These are phyloP conservation scores for Folsomia candida DNA, from an alignment of 2,888 invertebrate genomes.

Conservation along the genomic window DNA sequence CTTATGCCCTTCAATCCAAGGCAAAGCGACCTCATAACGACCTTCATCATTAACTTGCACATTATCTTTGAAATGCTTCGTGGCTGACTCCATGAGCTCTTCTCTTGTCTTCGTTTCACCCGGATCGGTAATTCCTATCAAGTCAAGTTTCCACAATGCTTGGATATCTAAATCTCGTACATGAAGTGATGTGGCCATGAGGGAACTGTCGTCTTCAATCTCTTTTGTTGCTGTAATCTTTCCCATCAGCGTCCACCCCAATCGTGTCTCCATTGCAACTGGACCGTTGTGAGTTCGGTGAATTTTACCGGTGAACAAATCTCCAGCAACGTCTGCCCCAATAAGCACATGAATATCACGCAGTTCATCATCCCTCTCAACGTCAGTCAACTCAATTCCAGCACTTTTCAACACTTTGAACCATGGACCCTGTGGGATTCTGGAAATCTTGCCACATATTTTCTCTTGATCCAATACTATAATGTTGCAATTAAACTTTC, in stretches of 20 bases:
- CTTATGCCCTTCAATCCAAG: conserved; percentile 51
- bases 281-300: not conserved
- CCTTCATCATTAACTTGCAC: conserved; percentile 48
- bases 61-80: conserved; percentile 40
- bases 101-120: conserved; percentile 25
- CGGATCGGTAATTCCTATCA: conserved; percentile 27
- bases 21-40: conserved; percentile 52
- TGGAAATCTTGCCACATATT: conserved; percentile 7
- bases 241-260: conserved; percentile 32
- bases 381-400: not conserved
- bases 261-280: conserved; percentile 15
- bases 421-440: not conserved
- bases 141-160: conserved; percentile 29
- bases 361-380: not conserved
- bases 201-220: not conserved
- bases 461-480: not conserved
- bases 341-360: conserved; percentile 15
- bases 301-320: conserved; percentile 14
- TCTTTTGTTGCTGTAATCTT: not conserved
- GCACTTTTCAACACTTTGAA: not conserved
- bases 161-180: not conserved
- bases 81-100: conserved; percentile 14
- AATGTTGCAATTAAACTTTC: not conserved
- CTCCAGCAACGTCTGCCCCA: conserved; percentile 12
- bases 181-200: not conserved